phyloP scores from a whole-genome alignment of 2,888 invertebrate species.

The Dasysyrphus albostriatus region DNA sequence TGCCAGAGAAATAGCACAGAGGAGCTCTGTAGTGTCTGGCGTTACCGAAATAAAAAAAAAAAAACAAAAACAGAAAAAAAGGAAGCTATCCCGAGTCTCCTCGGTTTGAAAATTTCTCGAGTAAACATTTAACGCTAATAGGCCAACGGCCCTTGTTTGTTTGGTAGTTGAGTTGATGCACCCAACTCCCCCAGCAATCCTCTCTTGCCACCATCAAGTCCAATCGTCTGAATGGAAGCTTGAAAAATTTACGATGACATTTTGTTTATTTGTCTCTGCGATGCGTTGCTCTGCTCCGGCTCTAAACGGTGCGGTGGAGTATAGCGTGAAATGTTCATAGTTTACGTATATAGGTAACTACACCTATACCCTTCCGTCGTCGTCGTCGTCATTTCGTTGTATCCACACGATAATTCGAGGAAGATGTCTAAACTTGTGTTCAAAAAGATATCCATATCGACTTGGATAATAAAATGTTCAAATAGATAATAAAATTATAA shows the following conservation, averaged over 20 bases:
- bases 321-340: constrained; percentile 42
- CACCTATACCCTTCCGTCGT: background rate
- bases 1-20: background rate
- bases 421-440: constrained; percentile 64
- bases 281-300: background rate
- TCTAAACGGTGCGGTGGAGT: constrained; percentile 45
- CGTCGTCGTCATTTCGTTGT: background rate
- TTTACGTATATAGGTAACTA: background rate
- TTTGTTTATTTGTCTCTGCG: constrained; percentile 69
- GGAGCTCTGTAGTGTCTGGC: constrained; percentile 50
- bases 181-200: background rate
- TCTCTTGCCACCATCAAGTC: background rate
- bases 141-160: constrained; percentile 64
- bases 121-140: constrained; percentile 71
- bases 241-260: constrained; percentile 72
- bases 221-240: constrained; percentile 53
- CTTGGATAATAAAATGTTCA: constrained; percentile 65
- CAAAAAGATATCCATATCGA: constrained; percentile 62
- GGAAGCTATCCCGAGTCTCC: constrained; percentile 30
- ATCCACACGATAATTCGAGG: constrained; percentile 10
- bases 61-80: constrained; percentile 25
- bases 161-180: constrained; percentile 47
- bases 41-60: constrained; percentile 32
- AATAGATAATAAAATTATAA: constrained; percentile 73
- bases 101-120: constrained; percentile 59